Evolutionary conservation across 2,888 invertebrate genomes (phyloP), one percentile per base, ranked within the genome.

Genomic region (Vandiemenella viatica): DNA sequence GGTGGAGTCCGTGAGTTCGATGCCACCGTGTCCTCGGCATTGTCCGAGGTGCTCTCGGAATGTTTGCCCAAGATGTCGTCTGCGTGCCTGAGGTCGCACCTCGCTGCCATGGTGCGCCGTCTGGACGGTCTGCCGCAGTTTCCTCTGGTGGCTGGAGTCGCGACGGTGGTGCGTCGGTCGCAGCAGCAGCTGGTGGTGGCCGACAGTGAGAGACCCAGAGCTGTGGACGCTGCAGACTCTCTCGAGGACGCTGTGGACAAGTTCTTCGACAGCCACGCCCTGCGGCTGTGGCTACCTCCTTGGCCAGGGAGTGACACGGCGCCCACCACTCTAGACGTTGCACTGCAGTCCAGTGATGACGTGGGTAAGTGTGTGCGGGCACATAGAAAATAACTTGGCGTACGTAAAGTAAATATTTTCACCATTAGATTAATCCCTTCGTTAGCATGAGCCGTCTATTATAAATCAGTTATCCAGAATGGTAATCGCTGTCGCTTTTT

Each of bases 11-110:
- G n/a, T n/a, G n/a, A n/a, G n/a, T n/a, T n/a, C n/a, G n/a, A n/a
- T n/a, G n/a, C n/a, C n/a, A n/a, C n/a, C n/a, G n/a, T n/a, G n/a
- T n/a, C n/a, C n/a, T n/a, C n/a, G n/a, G n/a, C n/a, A n/a, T n/a
- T n/a, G n/a, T n/a, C n/a, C 60, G 66, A 72, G 59, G 67, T 76
- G 55, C 72, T 77, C 63, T 52, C 67, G 37, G 66, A 75, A 53
- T 79, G 78, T 58, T 63, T 78, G 41, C 48, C 74, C 20, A 68
- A 70, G 56, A 60, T 77, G 1, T 78, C 77, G 0, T 70, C 74
- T 50, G 60, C 65, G 20, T 79, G 78, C 58, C 63, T 76, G 19
- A 76, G 75, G 59, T 73, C 67, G 53, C 74, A 75, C 57, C 69
- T 77, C 2, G 63, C 75, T 7, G 58, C 71, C 42, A 78, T 75